Conservation (phyloP, 2,888 invertebrate genomes). For the Mimas tiliae region DNA sequence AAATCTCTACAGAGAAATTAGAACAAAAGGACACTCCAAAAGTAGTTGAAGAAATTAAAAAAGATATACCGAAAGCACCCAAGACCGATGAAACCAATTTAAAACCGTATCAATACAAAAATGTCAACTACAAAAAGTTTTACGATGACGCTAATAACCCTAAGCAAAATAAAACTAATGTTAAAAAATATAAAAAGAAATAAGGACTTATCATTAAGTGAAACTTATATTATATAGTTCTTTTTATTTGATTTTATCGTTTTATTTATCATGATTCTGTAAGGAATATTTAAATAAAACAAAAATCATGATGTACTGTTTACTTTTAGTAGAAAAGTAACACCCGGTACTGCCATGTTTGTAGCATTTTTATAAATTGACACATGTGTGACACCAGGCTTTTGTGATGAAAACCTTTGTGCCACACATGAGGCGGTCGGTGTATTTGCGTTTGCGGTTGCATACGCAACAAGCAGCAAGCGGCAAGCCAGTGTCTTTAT, state of each 20-base stretch:
- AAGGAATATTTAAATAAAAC: conserved; percentile 10
- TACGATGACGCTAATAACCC: conserved; percentile 55
- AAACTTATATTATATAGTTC: conserved; percentile 48
- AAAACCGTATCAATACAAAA: conserved; percentile 58
- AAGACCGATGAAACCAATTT: conserved; percentile 41
- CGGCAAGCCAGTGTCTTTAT: not conserved
- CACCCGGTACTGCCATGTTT: conserved; percentile 15
- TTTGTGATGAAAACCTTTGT: conserved; percentile 5
- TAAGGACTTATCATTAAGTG: conserved; percentile 49
- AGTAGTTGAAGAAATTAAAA: conserved; percentile 37
- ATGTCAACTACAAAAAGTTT: conserved; percentile 65
- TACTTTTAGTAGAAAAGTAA: conserved; percentile 26
- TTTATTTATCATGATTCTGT: conserved; percentile 16
- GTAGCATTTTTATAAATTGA: conserved; percentile 20
- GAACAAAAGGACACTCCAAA: conserved; percentile 41
- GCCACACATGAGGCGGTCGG: conserved; percentile 6
- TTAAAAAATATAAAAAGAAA: conserved; percentile 60
- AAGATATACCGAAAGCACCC: conserved; percentile 37
- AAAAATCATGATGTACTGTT: conserved; percentile 22
- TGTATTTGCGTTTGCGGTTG: not conserved
- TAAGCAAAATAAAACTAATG: conserved; percentile 55
- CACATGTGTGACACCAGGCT: conserved; percentile 16
- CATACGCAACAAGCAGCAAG: not conserved
- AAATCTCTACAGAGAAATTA: conserved; percentile 47
- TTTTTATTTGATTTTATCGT: conserved; percentile 41